phyloP scores from a whole-genome alignment of 2,888 invertebrate species.

The Iselma pallidipennis region DNA sequence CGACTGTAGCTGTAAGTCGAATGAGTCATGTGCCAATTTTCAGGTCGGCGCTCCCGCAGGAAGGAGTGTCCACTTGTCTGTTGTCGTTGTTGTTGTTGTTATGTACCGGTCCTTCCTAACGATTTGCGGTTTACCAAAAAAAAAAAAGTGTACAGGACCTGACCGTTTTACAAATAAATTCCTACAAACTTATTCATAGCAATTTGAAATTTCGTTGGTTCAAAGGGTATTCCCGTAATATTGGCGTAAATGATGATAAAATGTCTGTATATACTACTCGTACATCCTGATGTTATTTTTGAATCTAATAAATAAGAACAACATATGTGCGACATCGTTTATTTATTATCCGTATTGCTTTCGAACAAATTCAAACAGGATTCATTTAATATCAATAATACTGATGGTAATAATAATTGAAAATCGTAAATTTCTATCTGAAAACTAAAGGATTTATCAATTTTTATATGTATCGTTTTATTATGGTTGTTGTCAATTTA shows the following conservation, averaged over 20 bases:
- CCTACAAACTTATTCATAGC: neutral
- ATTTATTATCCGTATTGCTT: no score
- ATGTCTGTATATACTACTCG: no score
- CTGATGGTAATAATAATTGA: no score
- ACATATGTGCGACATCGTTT: no score
- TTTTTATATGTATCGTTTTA: no score
- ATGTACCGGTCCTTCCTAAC: neutral
- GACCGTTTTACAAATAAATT: neutral
- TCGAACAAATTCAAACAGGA: no score
- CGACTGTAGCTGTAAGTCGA: neutral
- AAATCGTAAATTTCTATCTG: no score
- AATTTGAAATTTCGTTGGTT: neutral
- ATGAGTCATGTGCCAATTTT: constrained; percentile 21
- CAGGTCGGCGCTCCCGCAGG: constrained; percentile 29
- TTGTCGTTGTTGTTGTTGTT: neutral
- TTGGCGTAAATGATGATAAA: neutral
- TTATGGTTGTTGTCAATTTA: neutral
- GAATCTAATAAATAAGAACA: no score
- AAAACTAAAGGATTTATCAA: no score
- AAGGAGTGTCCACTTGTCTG: constrained; percentile 21
- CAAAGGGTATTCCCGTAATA: neutral
- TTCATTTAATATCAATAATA: no score
- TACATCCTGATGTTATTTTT: no score
- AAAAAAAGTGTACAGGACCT: neutral
- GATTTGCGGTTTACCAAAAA: neutral